phyloP scores from a whole-genome alignment of 2,888 invertebrate species.

The Griposia aprilina region DNA sequence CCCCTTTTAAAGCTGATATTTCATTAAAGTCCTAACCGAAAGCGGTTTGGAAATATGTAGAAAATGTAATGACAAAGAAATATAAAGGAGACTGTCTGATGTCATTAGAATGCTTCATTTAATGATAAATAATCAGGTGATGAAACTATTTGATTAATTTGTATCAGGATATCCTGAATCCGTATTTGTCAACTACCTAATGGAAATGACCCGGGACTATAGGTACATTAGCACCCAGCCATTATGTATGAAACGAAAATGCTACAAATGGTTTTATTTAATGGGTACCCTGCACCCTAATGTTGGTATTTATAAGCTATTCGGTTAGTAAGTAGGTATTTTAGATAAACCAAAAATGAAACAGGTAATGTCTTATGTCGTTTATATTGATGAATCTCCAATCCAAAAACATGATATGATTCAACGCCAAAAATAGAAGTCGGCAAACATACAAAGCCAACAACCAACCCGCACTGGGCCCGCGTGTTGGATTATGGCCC shows the following conservation, averaged over 20 bases:
- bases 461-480: no score
- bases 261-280: neutral
- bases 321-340: no score
- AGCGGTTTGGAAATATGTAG: neutral
- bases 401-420: slow-evolving; percentile 13
- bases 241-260: slow-evolving; percentile 8
- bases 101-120: neutral
- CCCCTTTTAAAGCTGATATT: neutral
- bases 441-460: neutral
- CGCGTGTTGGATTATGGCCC: no score
- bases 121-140: neutral
- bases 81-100: neutral
- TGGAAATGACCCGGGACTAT: neutral
- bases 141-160: neutral
- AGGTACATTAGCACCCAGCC: neutral
- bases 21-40: neutral
- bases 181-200: no score
- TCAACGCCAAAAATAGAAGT: slow-evolving; percentile 20
- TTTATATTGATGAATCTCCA: slow-evolving; percentile 20
- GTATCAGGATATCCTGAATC: neutral
- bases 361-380: slow-evolving; percentile 17
- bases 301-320: neutral
- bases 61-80: neutral
- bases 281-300: neutral
- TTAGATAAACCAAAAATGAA: slow-evolving; percentile 15